These are phyloP conservation scores for Menidia beryllina DNA, from an alignment of 2,113 vertebrate genomes.

Conservation along the genomic window DNA sequence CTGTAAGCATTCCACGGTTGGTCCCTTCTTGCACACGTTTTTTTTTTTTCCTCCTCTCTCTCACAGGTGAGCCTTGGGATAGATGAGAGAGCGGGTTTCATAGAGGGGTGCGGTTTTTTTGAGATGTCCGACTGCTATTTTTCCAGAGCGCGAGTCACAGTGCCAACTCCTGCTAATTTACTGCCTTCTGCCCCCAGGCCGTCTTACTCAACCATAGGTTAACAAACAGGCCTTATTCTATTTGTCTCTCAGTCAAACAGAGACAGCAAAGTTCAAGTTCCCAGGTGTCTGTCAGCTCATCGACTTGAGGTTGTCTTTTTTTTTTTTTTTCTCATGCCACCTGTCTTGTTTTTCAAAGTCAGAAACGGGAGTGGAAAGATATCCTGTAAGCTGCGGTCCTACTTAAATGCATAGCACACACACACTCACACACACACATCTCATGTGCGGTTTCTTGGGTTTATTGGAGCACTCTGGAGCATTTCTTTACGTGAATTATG, in stretches of 20 bases:
- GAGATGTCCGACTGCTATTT: conserved; percentile 71
- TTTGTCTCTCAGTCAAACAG: conserved; percentile 29
- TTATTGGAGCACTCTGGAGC: conserved; percentile 46
- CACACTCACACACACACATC: background rate
- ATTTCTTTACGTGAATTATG: conserved; percentile 60
- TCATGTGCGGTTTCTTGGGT: conserved; percentile 29
- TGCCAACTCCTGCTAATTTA: conserved; percentile 76
- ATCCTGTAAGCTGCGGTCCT: conserved; percentile 7
- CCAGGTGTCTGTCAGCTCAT: conserved; percentile 65
- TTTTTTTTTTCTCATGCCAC: conserved; percentile 43
- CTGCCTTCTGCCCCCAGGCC: conserved; percentile 61
- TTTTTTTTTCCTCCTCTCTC: conserved; percentile 15
- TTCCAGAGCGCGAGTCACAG: conserved; percentile 54
- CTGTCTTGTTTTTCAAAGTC: conserved; percentile 39
- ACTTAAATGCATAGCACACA: conserved; percentile 36
- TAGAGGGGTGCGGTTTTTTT: conserved; percentile 58
- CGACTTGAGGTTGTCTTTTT: conserved; percentile 7
- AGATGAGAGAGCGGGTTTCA: conserved; percentile 50
- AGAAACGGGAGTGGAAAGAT: conserved; percentile 34
- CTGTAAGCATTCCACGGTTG: conserved; percentile 27
- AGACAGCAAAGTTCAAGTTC: conserved; percentile 61
- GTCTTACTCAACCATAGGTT: conserved; percentile 71
- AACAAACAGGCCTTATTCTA: conserved; percentile 64
- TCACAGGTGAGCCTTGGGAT: conserved; percentile 63
- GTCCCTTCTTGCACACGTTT: conserved; percentile 53